Conservation (phyloP, 53 echinoderm and acorn worm species). For the Hippasteria phrygiana region DNA sequence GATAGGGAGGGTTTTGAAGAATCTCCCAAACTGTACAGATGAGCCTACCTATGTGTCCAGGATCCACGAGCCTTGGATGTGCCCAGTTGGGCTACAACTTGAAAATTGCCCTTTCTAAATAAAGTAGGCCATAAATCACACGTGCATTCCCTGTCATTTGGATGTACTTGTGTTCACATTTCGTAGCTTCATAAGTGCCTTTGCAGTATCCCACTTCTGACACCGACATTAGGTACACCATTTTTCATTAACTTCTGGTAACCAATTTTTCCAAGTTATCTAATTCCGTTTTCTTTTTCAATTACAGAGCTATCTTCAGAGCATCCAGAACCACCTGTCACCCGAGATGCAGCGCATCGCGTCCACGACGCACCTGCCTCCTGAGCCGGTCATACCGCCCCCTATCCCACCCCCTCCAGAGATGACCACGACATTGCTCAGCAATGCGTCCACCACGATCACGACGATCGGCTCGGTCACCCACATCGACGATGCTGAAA, state of each 20-base stretch:
- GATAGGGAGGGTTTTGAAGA: no score
- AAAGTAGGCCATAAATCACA: no score
- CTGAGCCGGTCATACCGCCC: constrained; percentile 81
- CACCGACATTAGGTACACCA: neutral
- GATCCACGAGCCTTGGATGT: no score
- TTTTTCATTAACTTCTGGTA: neutral
- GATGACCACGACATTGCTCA: constrained; percentile 68
- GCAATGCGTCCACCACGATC: constrained; percentile 70
- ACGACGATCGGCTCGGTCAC: constrained; percentile 75
- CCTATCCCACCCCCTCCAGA: constrained; percentile 62
- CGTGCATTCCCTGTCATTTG: no score
- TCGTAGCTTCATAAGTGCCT: no score
- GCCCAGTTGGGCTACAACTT: no score
- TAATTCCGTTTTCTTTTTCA: neutral
- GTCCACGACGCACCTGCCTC: constrained; percentile 90
- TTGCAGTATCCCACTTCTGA: neutral
- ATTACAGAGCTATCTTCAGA: constrained; percentile 93
- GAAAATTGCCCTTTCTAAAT: no score
- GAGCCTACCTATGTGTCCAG: no score
- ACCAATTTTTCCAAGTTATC: neutral
- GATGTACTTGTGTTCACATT: no score
- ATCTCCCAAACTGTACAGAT: no score
- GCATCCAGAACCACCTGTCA: constrained; percentile 94
- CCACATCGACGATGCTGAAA: constrained; percentile 68
- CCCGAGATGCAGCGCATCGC: constrained; percentile 97